Conservation (phyloP, 1,140 invertebrate genomes). For the Caenorhabditis remanei region DNA sequence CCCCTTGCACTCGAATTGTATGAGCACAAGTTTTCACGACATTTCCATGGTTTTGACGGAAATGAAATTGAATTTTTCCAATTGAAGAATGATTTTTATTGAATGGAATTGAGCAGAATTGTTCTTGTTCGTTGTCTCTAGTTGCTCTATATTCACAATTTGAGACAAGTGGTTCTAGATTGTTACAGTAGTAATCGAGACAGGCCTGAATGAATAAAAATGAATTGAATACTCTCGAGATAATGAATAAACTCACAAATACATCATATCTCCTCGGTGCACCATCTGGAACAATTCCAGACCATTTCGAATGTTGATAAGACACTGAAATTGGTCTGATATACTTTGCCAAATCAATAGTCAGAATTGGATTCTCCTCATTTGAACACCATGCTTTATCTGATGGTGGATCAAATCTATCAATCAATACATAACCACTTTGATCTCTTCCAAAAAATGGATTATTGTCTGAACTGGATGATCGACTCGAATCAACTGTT, state of each 20-base stretch:
- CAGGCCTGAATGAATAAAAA: no score
- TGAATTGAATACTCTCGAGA: no score
- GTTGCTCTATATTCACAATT: background rate
- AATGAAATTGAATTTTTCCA: background rate
- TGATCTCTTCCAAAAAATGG: background rate
- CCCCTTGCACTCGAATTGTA: no score
- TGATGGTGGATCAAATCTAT: background rate
- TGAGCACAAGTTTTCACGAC: background rate
- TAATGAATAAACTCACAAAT: background rate
- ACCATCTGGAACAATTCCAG: background rate
- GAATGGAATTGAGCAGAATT: background rate
- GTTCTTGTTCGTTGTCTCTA: background rate
- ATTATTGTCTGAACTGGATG: background rate
- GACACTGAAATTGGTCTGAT: background rate
- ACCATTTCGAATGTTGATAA: background rate
- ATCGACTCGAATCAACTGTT: background rate
- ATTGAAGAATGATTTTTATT: background rate
- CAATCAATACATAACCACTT: background rate
- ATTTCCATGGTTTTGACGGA: background rate
- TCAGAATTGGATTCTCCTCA: background rate
- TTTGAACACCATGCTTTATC: background rate
- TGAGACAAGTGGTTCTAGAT: background rate
- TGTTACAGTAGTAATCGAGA: no score
- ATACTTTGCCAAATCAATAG: background rate
- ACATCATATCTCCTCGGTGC: background rate